Conservation (phyloP, 1,140 invertebrate genomes). For the Drosophila melanogaster region Release_6_plus_ISO1_MT NT_037436.4:14935001-14935500, state of each 20-base stretch:
- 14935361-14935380: too few relatives aligned
- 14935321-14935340: background rate
- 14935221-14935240: conserved; percentile 31
- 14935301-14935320: background rate
- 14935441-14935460: background rate
- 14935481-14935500: conserved; percentile 33
- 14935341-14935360: too few relatives aligned
- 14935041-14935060: conserved; percentile 61
- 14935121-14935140: conserved; percentile 6
- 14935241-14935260: conserved; percentile 43
- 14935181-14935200: conserved; percentile 33
- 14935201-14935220: conserved; percentile 59
- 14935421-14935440: too few relatives aligned
- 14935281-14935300: background rate
- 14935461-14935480: conserved; percentile 14
- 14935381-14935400: too few relatives aligned
- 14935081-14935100: conserved; percentile 28
- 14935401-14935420: too few relatives aligned
- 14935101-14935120: conserved; percentile 35
- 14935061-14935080: conserved; percentile 17
- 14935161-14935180: conserved; percentile 58
- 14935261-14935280: conserved; percentile 14
- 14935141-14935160: conserved; percentile 51
- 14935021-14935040: conserved; percentile 72
- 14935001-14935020: conserved; percentile 64